Evolutionary conservation across 1,140 invertebrate genomes (phyloP).

Genomic region (Galendromus occidentalis): DNA sequence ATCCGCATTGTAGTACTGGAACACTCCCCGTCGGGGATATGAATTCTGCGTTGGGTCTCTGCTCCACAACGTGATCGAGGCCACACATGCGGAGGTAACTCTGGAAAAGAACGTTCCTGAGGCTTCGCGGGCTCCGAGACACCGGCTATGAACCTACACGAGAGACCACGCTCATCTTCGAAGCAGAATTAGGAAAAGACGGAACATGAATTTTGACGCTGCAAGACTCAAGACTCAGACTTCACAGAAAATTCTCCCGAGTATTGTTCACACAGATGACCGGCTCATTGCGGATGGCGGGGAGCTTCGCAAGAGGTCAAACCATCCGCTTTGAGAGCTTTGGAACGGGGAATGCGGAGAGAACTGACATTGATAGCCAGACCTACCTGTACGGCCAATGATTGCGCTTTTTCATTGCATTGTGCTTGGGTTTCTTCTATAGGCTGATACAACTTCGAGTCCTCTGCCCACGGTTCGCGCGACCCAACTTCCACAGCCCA

Average conservation of each 20-base stretch:
- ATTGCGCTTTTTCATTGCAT: not conserved
- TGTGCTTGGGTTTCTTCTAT: slow-evolving; percentile 36
- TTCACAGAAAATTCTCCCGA: slow-evolving; percentile 7
- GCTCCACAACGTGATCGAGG: slow-evolving; percentile 44
- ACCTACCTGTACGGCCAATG: not conserved
- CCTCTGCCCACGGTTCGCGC: slow-evolving; percentile 58
- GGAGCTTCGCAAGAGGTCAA: not conserved
- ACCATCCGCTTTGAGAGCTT: not conserved
- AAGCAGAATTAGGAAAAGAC: too few relatives aligned
- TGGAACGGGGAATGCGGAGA: not conserved
- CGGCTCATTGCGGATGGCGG: not conserved
- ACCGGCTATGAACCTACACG: too few relatives aligned
- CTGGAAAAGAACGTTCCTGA: slow-evolving; percentile 36
- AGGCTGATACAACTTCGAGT: slow-evolving; percentile 61
- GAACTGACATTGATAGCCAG: not conserved
- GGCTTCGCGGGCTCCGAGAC: too few relatives aligned
- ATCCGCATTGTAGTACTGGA: slow-evolving; percentile 40
- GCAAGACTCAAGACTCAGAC: slow-evolving; percentile 16
- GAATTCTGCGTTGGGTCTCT: slow-evolving; percentile 70
- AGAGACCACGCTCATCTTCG: not conserved
- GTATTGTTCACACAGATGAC: not conserved
- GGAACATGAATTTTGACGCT: too few relatives aligned
- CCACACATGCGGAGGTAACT: slow-evolving; percentile 83
- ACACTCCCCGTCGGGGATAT: slow-evolving; percentile 69
- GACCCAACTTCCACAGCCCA: not conserved